Base-by-base conservation (phyloP, 2,797 vertebrate species). In the Perodicticus potto region DNA sequence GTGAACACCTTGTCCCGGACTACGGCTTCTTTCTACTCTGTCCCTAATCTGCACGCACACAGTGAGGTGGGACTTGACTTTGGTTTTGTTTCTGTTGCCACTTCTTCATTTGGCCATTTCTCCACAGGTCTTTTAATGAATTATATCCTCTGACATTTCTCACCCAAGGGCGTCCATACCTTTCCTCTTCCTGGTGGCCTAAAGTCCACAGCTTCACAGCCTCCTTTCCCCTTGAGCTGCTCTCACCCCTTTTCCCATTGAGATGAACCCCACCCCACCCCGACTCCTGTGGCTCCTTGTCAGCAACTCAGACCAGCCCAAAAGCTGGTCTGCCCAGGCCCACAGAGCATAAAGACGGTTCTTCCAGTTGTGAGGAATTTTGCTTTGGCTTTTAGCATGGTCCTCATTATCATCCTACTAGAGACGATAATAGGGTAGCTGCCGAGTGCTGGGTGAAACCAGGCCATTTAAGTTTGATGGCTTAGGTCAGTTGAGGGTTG, bases 1-100 rank as follows among this genome's bases (percentile, higher is more conserved):
- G 4, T 0, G 0, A 32, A 12, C 61, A 7, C 23, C n/a, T 55
- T 17, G 4, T 27, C 72, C 20, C 32, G 53, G 8, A 4, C 23
- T 5, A 7, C 20, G 23, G 14, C 20, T 63, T 55, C 57, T 22
- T 59, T 61, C 57, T 37, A 4, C 53, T 20, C n/a, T 25, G 16
- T 34, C 32, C 14, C 23, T 20, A 3, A 13, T 63, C 55, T n/a
- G 13, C 11, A 45, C 6, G 22, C 25, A 5, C 3, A 3, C 61
- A 20, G 37, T 2, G 1, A n/a, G 49, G 0, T 5, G 9, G 1
- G 12, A 34, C 29, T 34, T 57, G 13, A 40, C 2, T 63, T 32
- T 29, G 23, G 8, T 86, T 49, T 37, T 34, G 9, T n/a, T 67
- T 25, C 13, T 78, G 2, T 40, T 92, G 10, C 53, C 70, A 7